Evolutionary conservation across 1,140 invertebrate species (phyloP), one percentile per base, ranked within the genome.

Genomic region (Lepeophtheirus salmonis): DNA sequence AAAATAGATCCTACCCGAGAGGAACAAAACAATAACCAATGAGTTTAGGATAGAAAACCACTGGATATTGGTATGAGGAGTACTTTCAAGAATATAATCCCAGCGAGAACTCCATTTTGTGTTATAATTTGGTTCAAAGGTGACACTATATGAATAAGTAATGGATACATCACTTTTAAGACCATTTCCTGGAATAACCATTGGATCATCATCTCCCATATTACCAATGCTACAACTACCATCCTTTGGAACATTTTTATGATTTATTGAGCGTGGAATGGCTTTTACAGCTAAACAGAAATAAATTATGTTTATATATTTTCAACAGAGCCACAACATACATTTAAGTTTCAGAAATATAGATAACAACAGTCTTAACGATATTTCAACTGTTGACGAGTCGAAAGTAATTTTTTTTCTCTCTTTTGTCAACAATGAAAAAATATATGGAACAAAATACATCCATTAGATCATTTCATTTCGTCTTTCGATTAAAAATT

Each of bases 81-180:
- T 94, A 1, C 91, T 95, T 71, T 97, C 89, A 51, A 99, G 74
- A 64, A 99, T 95, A 69, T 98, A 98, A 75, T 99, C 95, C 95
- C 95, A 98, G 67, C 95, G 78, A 0, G 91, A 97, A 0, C 90
- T 95, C 95, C 95, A 98, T 74, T 95, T 95, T 1, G 94, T 84
- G 1, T 79, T 77, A 67, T 88, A 81, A 68, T 94, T 83, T 71
- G 83, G 79, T 25, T 78, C 73, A 73, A 89, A 97, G 41, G 71
- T 79, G 0, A 97, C 80, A 17, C 82, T 83, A 71, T 96, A 98
- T 0, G 89, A 83, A 70, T 96, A 97, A 0, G 74, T 78, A 22
- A 97, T 80, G 14, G 74, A 71, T 18, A 91, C 70, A 50, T 73
- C 72, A 59, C 81, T 73, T 21, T 75, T 76, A 10, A 56, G 53